Conservation (phyloP, 2,888 invertebrate species). For the Thymelicus lineola region DNA sequence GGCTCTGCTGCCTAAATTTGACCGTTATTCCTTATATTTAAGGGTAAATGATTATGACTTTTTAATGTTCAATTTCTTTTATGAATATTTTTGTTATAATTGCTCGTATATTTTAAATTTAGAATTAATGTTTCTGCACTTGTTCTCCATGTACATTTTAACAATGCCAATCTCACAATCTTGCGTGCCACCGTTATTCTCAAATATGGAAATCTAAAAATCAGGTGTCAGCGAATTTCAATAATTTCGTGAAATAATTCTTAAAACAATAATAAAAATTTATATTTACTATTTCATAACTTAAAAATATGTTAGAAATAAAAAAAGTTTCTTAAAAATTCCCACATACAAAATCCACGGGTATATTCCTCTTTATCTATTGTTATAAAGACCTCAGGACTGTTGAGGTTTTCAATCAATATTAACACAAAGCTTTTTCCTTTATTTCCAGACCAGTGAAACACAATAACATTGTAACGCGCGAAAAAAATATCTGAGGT, state of each 20-base stretch:
- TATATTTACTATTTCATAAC: not conserved
- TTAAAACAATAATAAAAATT: constrained; percentile 22
- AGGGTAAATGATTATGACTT: too few species aligned
- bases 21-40: too few species aligned
- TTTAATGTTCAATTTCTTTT: too few species aligned
- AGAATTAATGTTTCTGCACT: too few species aligned
- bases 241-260: not conserved
- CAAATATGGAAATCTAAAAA: too few species aligned
- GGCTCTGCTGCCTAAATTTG: too few species aligned
- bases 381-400: constrained; percentile 28
- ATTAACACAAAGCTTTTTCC: constrained; percentile 29
- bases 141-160: too few species aligned
- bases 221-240: not conserved
- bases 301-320: too few species aligned
- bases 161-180: too few species aligned
- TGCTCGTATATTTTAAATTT: too few species aligned
- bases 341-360: not conserved
- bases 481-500: constrained; percentile 21
- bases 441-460: constrained; percentile 33
- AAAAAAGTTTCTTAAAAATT: constrained; percentile 10
- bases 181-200: too few species aligned
- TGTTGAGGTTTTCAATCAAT: constrained; percentile 37
- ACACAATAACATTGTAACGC: constrained; percentile 34
- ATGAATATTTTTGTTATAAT: too few species aligned
- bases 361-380: constrained; percentile 30